Conservation (phyloP, 2,888 invertebrate genomes). For the Orchesellides sinensis region DNA sequence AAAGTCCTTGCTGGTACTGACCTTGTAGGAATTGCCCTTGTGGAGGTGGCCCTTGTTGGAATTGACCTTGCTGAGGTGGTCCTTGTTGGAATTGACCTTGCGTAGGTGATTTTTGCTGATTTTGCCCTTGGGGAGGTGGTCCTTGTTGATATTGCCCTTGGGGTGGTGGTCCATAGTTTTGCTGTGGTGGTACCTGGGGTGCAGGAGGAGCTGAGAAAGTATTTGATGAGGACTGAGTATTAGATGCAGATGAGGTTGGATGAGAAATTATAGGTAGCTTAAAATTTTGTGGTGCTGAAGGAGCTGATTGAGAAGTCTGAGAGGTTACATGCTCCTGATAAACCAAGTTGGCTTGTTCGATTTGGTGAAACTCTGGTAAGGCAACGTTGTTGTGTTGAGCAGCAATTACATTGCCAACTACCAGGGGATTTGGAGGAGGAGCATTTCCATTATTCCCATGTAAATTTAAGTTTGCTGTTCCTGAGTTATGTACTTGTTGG, state of each 20-base stretch:
- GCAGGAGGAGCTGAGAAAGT: background rate
- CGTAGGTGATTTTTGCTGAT: constrained; percentile 5
- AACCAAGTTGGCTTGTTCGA: constrained; percentile 70
- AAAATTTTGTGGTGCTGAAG: constrained; percentile 62
- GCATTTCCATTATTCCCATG: too few relatives aligned
- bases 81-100: too few relatives aligned
- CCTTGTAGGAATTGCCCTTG: background rate
- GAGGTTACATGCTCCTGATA: constrained; percentile 73
- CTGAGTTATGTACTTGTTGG: background rate
- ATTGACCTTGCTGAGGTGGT: constrained; percentile 39
- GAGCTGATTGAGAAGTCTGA: background rate
- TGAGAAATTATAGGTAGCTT: constrained; percentile 67
- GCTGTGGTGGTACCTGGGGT: background rate
- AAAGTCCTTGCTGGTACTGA: background rate
- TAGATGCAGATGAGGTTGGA: constrained; percentile 15
- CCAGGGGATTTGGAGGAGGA: constrained; percentile 47
- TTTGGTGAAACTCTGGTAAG: constrained; percentile 56
- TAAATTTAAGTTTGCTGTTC: constrained; percentile 5
- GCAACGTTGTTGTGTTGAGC: constrained; percentile 32
- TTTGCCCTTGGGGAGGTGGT: constrained; percentile 21
- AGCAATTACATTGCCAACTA: constrained; percentile 41
- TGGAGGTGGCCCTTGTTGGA: constrained; percentile 21
- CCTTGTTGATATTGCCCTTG: background rate
- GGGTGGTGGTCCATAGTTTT: constrained; percentile 9
- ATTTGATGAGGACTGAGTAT: background rate